Evolutionary conservation across 2,113 vertebrate species (phyloP).

Genomic region (Andinoacara biseriatus): DNA sequence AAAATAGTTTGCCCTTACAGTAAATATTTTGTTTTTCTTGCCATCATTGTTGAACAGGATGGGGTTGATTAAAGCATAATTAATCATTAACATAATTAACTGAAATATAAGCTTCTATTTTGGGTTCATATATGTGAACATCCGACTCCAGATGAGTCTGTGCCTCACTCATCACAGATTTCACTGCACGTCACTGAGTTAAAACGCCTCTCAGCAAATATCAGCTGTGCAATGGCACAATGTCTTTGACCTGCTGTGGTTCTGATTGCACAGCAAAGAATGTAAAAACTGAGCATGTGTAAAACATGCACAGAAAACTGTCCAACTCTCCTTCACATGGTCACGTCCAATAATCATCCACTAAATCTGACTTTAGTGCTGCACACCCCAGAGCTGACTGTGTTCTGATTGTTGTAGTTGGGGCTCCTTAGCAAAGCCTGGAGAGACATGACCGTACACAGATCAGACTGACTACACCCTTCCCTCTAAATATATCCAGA

Average conservation of each 20-base stretch:
- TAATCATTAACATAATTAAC: no score
- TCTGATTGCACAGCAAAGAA: not conserved
- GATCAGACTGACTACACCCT: not conserved
- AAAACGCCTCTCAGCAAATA: not conserved
- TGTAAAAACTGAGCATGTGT: not conserved
- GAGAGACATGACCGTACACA: not conserved
- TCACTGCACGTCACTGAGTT: no score
- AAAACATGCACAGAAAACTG: not conserved
- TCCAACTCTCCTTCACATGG: not conserved
- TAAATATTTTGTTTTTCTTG: no score
- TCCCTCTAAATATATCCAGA: not conserved
- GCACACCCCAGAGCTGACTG: not conserved
- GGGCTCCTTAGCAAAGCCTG: no score
- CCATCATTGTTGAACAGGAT: no score
- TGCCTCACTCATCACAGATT: no score
- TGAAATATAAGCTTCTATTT: no score
- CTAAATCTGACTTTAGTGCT: not conserved
- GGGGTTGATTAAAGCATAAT: no score
- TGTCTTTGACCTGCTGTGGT: no score
- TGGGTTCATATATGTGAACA: no score
- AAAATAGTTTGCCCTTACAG: no score
- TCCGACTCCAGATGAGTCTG: no score
- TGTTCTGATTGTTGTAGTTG: not conserved
- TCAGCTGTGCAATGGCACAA: not conserved
- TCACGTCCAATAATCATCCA: not conserved